These are phyloP conservation scores for Neelides folsomi DNA, from an alignment of 2,888 invertebrate species.

Conservation along the genomic window DNA sequence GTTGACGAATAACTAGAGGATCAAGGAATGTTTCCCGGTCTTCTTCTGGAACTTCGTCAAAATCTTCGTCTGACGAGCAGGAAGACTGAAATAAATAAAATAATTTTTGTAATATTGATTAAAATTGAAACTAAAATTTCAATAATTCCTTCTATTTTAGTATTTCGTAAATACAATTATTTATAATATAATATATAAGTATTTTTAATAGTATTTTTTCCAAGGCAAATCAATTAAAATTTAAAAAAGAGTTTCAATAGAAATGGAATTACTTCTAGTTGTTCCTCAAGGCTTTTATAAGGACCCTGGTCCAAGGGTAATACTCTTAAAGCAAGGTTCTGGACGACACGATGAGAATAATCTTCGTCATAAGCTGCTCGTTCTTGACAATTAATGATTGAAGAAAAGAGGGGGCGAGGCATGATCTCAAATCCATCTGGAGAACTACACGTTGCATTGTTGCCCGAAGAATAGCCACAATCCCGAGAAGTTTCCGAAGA, in stretches of 20 bases:
- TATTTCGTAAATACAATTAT: not conserved
- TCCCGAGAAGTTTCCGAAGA: constrained; percentile 59
- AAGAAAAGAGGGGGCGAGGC: not conserved
- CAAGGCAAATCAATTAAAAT: not conserved
- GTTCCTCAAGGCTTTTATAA: constrained; percentile 28
- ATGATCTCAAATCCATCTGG: constrained; percentile 74
- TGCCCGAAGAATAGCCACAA: constrained; percentile 77
- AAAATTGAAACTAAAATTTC: not conserved
- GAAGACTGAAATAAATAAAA: constrained; percentile 10
- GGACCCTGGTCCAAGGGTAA: constrained; percentile 8
- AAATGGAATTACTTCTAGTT: constrained; percentile 18
- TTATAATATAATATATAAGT: not conserved
- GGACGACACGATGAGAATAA: constrained; percentile 1
- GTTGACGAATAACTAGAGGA: constrained; percentile 17
- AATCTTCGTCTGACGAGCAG: constrained; percentile 20
- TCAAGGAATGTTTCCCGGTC: constrained; percentile 21
- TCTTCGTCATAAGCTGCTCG: not conserved
- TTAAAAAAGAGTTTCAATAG: too few species aligned
- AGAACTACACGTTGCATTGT: constrained; percentile 67
- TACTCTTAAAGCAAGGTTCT: constrained; percentile 3
- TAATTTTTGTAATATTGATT: not conserved
- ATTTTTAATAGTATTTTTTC: not conserved
- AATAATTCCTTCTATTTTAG: too few species aligned
- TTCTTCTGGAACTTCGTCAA: constrained; percentile 15
- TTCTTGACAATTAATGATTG: not conserved